A percentile compares a stretch with the other conserved stretches of the same genome.
These are phyloP conservation scores for Cirrhinus molitorella DNA, from an alignment of 2,797 vertebrate species.

Conservation along the genomic window DNA sequence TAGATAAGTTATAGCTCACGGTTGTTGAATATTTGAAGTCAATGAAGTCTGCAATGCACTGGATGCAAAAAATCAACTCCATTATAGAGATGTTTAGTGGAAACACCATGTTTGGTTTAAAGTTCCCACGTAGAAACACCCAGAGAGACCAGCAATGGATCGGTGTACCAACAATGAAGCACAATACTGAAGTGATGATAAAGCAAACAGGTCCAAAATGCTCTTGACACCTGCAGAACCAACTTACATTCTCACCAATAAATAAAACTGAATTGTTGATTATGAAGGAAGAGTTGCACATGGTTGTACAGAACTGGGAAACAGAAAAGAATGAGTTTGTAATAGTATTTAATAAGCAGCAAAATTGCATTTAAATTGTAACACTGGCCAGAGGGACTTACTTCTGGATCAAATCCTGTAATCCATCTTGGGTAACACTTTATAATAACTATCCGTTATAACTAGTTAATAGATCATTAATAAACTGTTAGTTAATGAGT, in stretches of 20 bases:
- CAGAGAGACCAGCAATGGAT: conserved; percentile 32
- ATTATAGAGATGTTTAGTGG: conserved; percentile 25
- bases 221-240: conserved; percentile 20
- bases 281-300: conserved; percentile 3
- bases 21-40: background rate
- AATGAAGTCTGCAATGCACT: background rate
- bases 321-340: background rate
- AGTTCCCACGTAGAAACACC: background rate
- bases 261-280: background rate
- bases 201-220: background rate
- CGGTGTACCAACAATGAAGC: conserved; percentile 38
- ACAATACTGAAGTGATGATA: background rate
- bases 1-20: background rate
- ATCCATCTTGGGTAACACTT: too few relatives aligned
- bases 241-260: background rate
- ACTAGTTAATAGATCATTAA: too few relatives aligned
- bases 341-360: background rate
- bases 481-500: too few relatives aligned
- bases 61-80: conserved; percentile 37
- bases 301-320: background rate
- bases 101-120: conserved; percentile 47
- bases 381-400: too few relatives aligned
- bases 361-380: background rate
- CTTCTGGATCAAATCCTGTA: too few relatives aligned
- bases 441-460: too few relatives aligned